Conservation (phyloP, 2,888 invertebrate genomes). For the Carcina quercana region DNA sequence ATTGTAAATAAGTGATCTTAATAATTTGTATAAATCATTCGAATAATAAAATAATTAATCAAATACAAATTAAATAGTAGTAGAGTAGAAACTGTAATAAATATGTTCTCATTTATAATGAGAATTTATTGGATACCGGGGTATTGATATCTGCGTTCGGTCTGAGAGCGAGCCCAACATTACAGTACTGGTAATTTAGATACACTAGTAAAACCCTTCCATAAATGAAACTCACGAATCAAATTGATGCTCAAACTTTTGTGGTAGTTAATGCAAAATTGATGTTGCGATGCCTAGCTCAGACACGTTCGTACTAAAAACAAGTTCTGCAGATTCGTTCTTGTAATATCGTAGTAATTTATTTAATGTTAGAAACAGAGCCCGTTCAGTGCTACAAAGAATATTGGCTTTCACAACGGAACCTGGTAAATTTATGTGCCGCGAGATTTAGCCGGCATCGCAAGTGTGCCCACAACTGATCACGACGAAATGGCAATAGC, state of each 20-base stretch:
- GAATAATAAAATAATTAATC: too few species aligned
- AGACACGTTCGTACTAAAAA: conserved; percentile 58
- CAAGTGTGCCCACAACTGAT: conserved; percentile 36
- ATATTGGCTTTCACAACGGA: conserved; percentile 74
- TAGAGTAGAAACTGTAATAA: too few species aligned
- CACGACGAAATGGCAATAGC: conserved; percentile 49
- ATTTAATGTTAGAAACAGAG: conserved; percentile 72
- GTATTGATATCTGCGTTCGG: too few species aligned
- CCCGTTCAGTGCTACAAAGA: conserved; percentile 64
- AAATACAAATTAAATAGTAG: too few species aligned
- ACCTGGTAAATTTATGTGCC: conserved; percentile 66
- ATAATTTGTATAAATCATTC: too few species aligned
- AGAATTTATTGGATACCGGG: too few species aligned
- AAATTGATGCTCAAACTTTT: conserved; percentile 24
- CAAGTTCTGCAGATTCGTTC: conserved; percentile 66
- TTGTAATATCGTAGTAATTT: conserved; percentile 71
- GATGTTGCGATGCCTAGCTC: conserved; percentile 50
- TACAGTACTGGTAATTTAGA: neutral
- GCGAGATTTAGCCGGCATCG: conserved; percentile 62
- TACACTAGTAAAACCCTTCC: too few species aligned
- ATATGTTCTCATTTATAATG: too few species aligned
- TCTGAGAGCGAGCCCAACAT: too few species aligned
- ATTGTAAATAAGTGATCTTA: too few species aligned
- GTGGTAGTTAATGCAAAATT: conserved; percentile 44
- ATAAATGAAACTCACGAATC: conserved; percentile 20